These are phyloP conservation scores for Tetrao urogallus DNA, from an alignment of 2,113 vertebrate genomes.

Conservation along the genomic window DNA sequence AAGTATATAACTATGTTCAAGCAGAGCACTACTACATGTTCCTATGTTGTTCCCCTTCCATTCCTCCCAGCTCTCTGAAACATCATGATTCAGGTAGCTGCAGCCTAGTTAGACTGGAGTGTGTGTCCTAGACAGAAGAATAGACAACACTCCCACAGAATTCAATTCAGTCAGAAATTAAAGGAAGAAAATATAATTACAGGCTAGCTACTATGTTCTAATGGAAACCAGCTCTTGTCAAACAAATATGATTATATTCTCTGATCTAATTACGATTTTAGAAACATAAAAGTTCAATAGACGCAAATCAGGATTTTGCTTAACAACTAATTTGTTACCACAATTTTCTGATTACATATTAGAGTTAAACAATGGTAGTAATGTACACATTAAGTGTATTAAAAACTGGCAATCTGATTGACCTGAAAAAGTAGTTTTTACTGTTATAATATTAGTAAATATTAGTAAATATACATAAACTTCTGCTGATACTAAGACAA, in stretches of 20 bases:
- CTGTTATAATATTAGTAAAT: not conserved
- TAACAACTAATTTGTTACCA: not conserved
- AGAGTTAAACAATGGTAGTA: not conserved
- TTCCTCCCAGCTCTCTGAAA: not conserved
- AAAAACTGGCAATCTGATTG: not conserved
- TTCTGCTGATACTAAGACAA: not conserved
- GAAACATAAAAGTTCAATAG: not conserved
- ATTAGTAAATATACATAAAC: not conserved
- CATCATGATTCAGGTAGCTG: not conserved
- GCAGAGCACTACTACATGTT: not conserved
- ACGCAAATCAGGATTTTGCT: not conserved
- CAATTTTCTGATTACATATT: not conserved
- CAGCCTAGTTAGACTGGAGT: not conserved
- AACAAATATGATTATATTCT: not conserved
- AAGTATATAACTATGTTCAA: not conserved
- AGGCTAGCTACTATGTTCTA: not conserved
- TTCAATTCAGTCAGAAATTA: not conserved
- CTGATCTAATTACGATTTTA: not conserved
- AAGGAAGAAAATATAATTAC: not conserved
- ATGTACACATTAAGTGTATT: not conserved
- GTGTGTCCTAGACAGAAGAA: not conserved
- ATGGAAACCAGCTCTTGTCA: not conserved
- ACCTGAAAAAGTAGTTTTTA: not conserved
- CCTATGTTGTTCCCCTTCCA: not conserved
- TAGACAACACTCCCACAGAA: not conserved